Conservation (phyloP, 2,888 invertebrate species). For the Micropterix aruncella region DNA sequence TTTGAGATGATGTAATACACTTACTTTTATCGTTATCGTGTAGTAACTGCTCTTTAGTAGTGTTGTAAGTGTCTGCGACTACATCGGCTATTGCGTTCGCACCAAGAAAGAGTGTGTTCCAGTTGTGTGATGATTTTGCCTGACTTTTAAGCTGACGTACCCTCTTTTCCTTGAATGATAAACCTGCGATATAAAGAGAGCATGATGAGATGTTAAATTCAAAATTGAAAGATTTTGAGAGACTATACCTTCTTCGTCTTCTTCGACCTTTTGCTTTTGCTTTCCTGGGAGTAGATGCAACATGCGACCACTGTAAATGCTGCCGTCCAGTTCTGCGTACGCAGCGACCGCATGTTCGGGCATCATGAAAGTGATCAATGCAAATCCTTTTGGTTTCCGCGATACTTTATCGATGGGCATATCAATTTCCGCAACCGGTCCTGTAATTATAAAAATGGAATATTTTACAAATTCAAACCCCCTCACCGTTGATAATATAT, state of each 20-base stretch:
- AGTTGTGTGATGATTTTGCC: slow-evolving; percentile 74
- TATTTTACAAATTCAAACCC: too few species aligned
- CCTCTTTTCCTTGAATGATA: slow-evolving; percentile 76
- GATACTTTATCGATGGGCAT: slow-evolving; percentile 76
- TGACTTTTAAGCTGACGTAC: slow-evolving; percentile 57
- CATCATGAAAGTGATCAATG: slow-evolving; percentile 81
- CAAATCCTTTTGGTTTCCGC: slow-evolving; percentile 84
- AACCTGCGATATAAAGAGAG: slow-evolving; percentile 33
- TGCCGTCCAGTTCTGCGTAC: slow-evolving; percentile 80
- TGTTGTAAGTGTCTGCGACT: slow-evolving; percentile 70
- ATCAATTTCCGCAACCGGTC: slow-evolving; percentile 74
- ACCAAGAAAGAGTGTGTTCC: slow-evolving; percentile 93
- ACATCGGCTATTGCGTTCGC: slow-evolving; percentile 87
- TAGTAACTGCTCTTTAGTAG: slow-evolving; percentile 68
- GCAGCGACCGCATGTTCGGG: slow-evolving; percentile 92
- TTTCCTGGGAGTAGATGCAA: slow-evolving; percentile 86
- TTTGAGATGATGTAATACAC: too few species aligned
- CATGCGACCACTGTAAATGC: slow-evolving; percentile 80
- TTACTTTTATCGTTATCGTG: slow-evolving; percentile 28
- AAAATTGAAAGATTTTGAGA: slow-evolving; percentile 7
- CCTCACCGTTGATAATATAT: too few species aligned
- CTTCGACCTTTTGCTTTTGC: slow-evolving; percentile 37
- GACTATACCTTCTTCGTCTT: slow-evolving; percentile 30
- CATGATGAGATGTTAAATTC: slow-evolving; percentile 1
- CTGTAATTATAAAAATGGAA: too few species aligned